These are phyloP conservation scores for Psix sp. DNA, from an alignment of 1,140 invertebrate species.

Conservation along the genomic window DNA sequence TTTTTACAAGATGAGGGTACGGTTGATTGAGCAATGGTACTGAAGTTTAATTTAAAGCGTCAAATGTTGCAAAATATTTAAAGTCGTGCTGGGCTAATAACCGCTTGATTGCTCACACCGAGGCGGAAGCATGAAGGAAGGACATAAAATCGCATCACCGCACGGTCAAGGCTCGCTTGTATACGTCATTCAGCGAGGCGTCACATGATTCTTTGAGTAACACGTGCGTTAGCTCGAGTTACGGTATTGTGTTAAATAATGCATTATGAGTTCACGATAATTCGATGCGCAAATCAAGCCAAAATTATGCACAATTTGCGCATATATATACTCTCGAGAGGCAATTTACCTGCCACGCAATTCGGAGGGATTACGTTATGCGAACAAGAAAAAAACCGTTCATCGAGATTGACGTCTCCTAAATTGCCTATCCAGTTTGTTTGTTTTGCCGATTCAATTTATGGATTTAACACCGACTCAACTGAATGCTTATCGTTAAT, in stretches of 20 bases:
- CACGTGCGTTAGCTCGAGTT: background rate
- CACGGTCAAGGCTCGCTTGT: conserved; percentile 2
- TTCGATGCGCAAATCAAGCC: conserved; percentile 3
- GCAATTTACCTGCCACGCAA: background rate
- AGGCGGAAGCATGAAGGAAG: conserved; percentile 14
- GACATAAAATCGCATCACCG: background rate
- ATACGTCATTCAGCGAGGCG: background rate
- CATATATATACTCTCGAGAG: background rate
- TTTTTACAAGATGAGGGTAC: conserved; percentile 20
- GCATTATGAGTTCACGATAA: conserved; percentile 9
- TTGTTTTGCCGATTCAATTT: conserved; percentile 14
- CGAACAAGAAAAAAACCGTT: no score
- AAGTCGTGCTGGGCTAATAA: conserved; percentile 13
- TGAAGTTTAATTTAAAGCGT: conserved; percentile 20
- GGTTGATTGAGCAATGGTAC: conserved; percentile 32
- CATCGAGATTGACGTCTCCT: background rate
- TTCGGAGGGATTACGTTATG: background rate
- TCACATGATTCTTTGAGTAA: conserved; percentile 2
- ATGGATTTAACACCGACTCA: background rate
- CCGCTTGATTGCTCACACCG: conserved; percentile 11
- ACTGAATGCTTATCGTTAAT: background rate
- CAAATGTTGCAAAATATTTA: conserved; percentile 19
- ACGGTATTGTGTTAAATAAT: conserved; percentile 21
- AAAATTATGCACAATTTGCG: background rate
- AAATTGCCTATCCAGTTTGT: conserved; percentile 4